Conservation (phyloP, 64 coral and sea anemone genomes). For the Catalaphyllia jardinei region DNA sequence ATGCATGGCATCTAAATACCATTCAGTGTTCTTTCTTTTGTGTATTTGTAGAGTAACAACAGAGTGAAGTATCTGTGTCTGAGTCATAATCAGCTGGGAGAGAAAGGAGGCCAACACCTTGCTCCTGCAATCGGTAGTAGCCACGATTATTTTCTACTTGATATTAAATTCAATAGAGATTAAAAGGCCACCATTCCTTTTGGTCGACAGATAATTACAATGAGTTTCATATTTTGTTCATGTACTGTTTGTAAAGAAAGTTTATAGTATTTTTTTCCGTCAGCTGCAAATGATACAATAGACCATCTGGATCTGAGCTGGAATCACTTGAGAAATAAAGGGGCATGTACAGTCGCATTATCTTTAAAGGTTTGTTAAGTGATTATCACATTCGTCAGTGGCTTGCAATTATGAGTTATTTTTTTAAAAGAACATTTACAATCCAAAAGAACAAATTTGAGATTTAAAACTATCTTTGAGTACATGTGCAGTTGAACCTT, state of each 20-base stretch:
- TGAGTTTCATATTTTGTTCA: too few species aligned
- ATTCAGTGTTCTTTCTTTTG: not conserved
- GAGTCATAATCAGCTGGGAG: slow-evolving; percentile 93
- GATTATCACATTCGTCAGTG: not conserved
- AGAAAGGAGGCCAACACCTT: slow-evolving; percentile 78
- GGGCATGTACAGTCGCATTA: slow-evolving; percentile 86
- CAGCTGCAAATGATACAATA: slow-evolving; percentile 89
- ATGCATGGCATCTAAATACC: too few species aligned
- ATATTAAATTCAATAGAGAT: too few species aligned
- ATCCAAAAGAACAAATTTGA: too few species aligned
- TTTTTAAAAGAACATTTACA: too few species aligned
- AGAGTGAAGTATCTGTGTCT: slow-evolving; percentile 85
- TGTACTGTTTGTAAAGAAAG: too few species aligned
- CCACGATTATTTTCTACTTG: not conserved
- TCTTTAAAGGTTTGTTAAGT: slow-evolving; percentile 83
- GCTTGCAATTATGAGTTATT: too few species aligned
- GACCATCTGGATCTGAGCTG: slow-evolving; percentile 89
- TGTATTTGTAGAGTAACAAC: slow-evolving; percentile 66
- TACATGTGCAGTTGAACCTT: too few species aligned
- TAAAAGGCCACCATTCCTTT: too few species aligned
- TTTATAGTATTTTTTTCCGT: slow-evolving; percentile 32
- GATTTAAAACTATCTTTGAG: too few species aligned
- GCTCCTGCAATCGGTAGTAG: slow-evolving; percentile 80
- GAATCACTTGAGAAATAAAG: slow-evolving; percentile 96
- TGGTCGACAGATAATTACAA: too few species aligned